phyloP scores from a whole-genome alignment of 2,797 vertebrate genomes.

The Moxostoma hubbsi region DNA sequence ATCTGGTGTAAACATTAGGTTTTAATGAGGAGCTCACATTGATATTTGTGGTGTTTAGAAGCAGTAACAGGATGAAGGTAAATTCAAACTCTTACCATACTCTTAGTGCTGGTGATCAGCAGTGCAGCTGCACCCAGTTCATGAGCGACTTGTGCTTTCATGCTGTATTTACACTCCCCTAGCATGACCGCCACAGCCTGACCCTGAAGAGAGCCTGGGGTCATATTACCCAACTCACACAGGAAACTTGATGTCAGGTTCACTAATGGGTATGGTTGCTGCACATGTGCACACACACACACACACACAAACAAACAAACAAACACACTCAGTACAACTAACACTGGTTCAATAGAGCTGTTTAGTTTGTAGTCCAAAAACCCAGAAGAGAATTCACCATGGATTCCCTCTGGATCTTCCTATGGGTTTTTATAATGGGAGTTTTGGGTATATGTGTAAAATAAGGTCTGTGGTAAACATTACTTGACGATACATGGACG shows the following conservation, averaged over 20 bases:
- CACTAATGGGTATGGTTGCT: slow-evolving; percentile 77
- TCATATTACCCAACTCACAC: slow-evolving; percentile 66
- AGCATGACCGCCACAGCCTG: slow-evolving; percentile 85
- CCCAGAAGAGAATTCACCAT: no score
- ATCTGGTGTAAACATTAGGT: slow-evolving; percentile 70
- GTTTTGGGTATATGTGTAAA: no score
- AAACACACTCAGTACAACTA: not conserved
- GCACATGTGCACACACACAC: slow-evolving; percentile 31
- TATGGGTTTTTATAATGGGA: no score
- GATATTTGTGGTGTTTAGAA: no score
- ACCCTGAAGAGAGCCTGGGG: slow-evolving; percentile 40
- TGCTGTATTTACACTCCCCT: slow-evolving; percentile 81
- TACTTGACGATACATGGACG: no score
- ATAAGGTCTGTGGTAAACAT: no score
- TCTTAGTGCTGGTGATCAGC: slow-evolving; percentile 80
- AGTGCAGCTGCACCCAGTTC: slow-evolving; percentile 78
- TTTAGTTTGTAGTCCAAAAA: no score
- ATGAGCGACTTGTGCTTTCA: slow-evolving; percentile 87
- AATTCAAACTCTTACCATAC: slow-evolving; percentile 66
- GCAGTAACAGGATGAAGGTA: not conserved
- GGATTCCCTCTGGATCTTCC: no score
- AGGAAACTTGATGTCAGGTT: slow-evolving; percentile 80
- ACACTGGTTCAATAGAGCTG: no score
- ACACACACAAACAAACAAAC: slow-evolving; percentile 32
- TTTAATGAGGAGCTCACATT: not conserved